A percentile compares a stretch with the other conserved stretches of the same genome.
Evolutionary conservation across 2,113 vertebrate genomes (phyloP).

Genomic region (Proteles cristata): DNA sequence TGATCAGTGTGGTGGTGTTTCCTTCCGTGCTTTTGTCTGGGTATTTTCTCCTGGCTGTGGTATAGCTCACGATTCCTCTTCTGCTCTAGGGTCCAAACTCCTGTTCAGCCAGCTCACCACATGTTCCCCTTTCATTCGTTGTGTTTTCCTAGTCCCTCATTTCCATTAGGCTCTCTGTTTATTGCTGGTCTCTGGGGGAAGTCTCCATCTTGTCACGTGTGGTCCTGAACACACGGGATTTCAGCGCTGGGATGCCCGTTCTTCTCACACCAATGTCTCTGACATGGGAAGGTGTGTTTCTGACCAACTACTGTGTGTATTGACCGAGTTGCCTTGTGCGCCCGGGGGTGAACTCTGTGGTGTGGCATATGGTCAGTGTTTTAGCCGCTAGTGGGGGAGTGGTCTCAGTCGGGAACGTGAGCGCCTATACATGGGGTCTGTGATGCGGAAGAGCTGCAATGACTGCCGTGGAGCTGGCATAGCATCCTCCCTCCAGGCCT

Average conservation of each 20-base stretch:
- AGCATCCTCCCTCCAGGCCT: no score
- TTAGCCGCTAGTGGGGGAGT: neutral
- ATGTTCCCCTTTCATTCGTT: neutral
- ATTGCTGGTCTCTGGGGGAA: neutral
- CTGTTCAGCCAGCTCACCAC: neutral
- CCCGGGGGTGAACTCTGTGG: accelerated
- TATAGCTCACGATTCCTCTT: neutral
- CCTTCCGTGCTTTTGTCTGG: neutral
- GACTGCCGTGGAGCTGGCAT: neutral
- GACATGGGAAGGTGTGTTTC: neutral
- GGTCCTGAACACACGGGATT: neutral
- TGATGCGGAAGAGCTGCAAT: neutral
- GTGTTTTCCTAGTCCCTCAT: neutral
- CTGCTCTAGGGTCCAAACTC: neutral
- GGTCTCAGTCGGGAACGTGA: no score
- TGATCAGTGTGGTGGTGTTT: neutral
- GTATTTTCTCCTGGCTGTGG: neutral
- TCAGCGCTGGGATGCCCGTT: neutral
- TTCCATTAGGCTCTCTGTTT: neutral
- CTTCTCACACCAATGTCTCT: neutral
- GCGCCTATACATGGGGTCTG: neutral
- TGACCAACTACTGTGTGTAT: accelerated
- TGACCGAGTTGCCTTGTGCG: neutral
- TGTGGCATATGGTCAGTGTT: neutral
- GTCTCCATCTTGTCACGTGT: no score